A percentile compares a stretch with the other conserved stretches of the same genome.
Evolutionary conservation across 2,888 invertebrate genomes (phyloP).

Genomic region (Luperina nickerlii): DNA sequence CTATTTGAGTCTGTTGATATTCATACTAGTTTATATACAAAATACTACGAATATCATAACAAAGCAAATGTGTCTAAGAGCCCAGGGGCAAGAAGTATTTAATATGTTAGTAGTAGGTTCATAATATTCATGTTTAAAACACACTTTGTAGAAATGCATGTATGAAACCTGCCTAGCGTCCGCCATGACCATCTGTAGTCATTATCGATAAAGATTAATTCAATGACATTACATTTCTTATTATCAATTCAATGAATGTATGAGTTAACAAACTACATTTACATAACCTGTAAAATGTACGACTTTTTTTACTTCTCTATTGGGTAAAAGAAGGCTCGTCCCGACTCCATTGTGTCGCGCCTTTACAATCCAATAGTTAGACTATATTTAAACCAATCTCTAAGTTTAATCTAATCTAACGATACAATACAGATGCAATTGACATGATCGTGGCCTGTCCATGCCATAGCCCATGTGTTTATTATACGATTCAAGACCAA

Average conservation of each 20-base stretch:
- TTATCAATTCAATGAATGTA: neutral
- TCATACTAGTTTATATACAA: slow-evolving; percentile 10
- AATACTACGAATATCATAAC: slow-evolving; percentile 7
- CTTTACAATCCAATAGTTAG: slow-evolving; percentile 30
- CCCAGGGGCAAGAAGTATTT: neutral
- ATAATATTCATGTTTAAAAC: neutral
- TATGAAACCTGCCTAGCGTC: neutral
- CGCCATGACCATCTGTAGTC: neutral
- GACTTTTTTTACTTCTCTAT: neutral
- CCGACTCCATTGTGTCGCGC: neutral
- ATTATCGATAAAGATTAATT: neutral
- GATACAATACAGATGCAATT: slow-evolving; percentile 31
- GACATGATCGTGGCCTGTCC: slow-evolving; percentile 16
- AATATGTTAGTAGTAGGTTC: neutral
- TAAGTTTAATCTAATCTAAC: slow-evolving; percentile 45
- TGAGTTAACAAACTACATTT: neutral
- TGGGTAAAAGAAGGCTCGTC: neutral
- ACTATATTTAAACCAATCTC: slow-evolving; percentile 24
- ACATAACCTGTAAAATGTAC: neutral
- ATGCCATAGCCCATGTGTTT: slow-evolving; percentile 50
- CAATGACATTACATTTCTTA: neutral
- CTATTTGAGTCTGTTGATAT: neutral
- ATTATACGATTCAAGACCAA: slow-evolving; percentile 33
- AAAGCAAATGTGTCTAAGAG: neutral
- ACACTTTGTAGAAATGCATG: neutral